These are phyloP conservation scores for Microtus montanus DNA, from an alignment of 2,113 vertebrate species.

Conservation along the genomic window DNA sequence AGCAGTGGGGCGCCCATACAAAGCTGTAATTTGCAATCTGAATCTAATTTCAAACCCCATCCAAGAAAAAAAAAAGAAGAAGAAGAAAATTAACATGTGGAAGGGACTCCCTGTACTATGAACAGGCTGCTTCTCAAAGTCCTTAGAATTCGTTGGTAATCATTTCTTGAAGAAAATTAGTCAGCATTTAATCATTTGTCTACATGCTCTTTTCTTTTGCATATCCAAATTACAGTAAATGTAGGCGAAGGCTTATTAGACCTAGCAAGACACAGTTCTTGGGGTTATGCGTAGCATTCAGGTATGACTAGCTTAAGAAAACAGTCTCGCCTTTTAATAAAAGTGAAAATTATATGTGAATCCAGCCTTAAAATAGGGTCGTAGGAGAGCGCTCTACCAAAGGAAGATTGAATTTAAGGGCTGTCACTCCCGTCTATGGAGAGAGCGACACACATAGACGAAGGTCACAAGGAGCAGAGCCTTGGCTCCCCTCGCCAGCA, in stretches of 20 bases:
- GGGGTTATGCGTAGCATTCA: slow-evolving; percentile 65
- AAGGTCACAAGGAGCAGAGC: slow-evolving; percentile 42
- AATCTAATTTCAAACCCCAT: slow-evolving; percentile 87
- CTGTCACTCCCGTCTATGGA: neutral
- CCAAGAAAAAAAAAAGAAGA: slow-evolving; percentile 64
- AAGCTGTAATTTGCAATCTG: slow-evolving; percentile 87
- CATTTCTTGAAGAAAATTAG: slow-evolving; percentile 81
- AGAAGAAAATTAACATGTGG: slow-evolving; percentile 84
- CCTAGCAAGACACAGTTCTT: slow-evolving; percentile 69
- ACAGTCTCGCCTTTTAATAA: slow-evolving; percentile 66
- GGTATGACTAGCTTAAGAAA: slow-evolving; percentile 69
- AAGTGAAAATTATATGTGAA: slow-evolving; percentile 60
- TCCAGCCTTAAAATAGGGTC: slow-evolving; percentile 59
- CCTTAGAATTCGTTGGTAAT: slow-evolving; percentile 75
- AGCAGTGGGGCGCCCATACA: slow-evolving; percentile 82
- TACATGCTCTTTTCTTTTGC: slow-evolving; percentile 72
- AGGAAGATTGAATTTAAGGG: slow-evolving; percentile 59
- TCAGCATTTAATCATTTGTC: slow-evolving; percentile 75
- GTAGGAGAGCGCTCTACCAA: neutral
- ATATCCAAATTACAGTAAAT: slow-evolving; percentile 63
- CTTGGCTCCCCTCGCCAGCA: neutral
- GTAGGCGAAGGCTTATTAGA: slow-evolving; percentile 61
- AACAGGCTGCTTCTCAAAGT: slow-evolving; percentile 71
- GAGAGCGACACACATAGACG: neutral
- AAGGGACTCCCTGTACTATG: slow-evolving; percentile 75